Percentiles rank a stretch among this genome's conserved stretches.
phyloP scores from a whole-genome alignment of 2,888 invertebrate genomes.

The Pyrocoelia pectoralis region DNA sequence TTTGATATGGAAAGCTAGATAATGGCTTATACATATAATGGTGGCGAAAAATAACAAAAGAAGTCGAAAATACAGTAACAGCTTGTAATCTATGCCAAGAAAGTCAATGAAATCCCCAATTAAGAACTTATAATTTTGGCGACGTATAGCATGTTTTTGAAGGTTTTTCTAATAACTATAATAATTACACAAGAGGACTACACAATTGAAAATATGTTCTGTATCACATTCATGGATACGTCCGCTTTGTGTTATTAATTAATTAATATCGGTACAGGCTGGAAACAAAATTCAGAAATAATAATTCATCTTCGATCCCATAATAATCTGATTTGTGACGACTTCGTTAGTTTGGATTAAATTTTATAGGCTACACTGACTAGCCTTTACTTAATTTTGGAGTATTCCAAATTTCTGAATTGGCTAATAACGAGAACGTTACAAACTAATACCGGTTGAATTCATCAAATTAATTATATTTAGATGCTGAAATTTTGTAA shows the following conservation, averaged over 20 bases:
- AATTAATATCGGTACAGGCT: slow-evolving; percentile 19
- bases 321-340: slow-evolving; percentile 39
- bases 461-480: slow-evolving; percentile 9
- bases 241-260: slow-evolving; percentile 28
- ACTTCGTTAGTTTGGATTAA: slow-evolving; percentile 24
- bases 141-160: no score
- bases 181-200: no score
- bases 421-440: neutral
- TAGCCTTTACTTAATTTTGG: slow-evolving; percentile 8
- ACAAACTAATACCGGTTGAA: neutral
- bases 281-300: slow-evolving; percentile 30
- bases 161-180: no score
- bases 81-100: no score
- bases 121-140: no score
- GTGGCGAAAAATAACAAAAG: no score
- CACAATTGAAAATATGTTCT: no score
- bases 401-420: neutral
- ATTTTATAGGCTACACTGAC: slow-evolving; percentile 18
- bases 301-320: slow-evolving; percentile 31
- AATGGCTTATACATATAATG: no score
- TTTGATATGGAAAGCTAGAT: no score
- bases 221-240: no score
- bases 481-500: slow-evolving; percentile 7
- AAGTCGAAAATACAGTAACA: no score
- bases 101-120: no score